Conservation (phyloP, 2,888 invertebrate genomes). For the Lobophora halterata region DNA sequence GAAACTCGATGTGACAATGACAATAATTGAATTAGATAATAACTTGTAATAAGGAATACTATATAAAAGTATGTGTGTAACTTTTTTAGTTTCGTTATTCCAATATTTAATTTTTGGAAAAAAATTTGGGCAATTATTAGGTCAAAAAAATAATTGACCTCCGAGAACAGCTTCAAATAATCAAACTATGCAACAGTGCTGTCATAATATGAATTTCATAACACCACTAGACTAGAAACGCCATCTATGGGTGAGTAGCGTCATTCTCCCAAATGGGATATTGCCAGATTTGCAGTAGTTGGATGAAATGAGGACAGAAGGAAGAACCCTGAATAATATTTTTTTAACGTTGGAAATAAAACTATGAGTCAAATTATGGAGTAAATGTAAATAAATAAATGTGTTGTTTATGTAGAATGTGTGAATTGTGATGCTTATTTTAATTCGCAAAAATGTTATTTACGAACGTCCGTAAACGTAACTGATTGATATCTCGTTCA, state of each 20-base stretch:
- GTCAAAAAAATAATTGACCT: no score
- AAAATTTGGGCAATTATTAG: no score
- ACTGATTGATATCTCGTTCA: slow-evolving; percentile 3
- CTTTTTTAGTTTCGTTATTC: no score
- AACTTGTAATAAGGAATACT: slow-evolving; percentile 4
- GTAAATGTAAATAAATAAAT: slow-evolving; percentile 3
- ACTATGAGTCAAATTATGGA: slow-evolving; percentile 11
- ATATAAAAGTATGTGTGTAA: slow-evolving; percentile 15
- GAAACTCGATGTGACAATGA: slow-evolving; percentile 63
- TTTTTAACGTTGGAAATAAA: background rate
- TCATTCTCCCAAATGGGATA: no score
- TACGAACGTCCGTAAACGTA: background rate
- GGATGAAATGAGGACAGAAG: background rate
- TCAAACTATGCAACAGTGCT: no score
- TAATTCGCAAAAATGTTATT: no score
- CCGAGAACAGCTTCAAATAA: no score
- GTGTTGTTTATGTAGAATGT: background rate
- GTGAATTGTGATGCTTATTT: no score
- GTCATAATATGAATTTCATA: no score
- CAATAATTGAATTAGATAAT: slow-evolving; percentile 52
- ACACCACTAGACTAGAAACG: slow-evolving; percentile 15
- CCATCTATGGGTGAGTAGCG: slow-evolving; percentile 42
- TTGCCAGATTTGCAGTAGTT: no score
- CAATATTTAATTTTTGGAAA: no score
- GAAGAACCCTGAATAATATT: background rate